Evolutionary conservation across 2,797 vertebrate genomes (phyloP).

Genomic region (Australoheros facetus): DNA sequence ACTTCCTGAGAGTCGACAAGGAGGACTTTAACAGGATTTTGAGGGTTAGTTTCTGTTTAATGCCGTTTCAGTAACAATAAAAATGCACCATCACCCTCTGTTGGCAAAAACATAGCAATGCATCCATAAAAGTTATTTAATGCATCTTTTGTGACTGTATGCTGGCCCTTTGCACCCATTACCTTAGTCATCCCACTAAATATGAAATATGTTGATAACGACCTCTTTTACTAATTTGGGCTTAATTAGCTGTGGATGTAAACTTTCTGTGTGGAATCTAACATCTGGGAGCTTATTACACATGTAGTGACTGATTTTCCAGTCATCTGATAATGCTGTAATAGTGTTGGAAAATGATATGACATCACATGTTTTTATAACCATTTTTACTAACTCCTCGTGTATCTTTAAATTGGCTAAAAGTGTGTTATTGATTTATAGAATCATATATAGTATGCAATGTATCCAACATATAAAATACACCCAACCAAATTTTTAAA

Average conservation of each 20-base stretch:
- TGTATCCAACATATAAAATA: neutral
- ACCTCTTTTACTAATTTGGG: neutral
- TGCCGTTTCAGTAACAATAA: neutral
- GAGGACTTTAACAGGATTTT: slow-evolving; percentile 98
- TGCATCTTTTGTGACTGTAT: neutral
- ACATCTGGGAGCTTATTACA: neutral
- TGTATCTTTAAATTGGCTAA: neutral
- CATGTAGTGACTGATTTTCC: neutral
- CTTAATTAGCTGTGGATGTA: slow-evolving; percentile 16
- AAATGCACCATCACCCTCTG: slow-evolving; percentile 66
- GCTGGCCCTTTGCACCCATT: neutral
- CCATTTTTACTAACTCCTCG: neutral
- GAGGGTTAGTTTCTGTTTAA: slow-evolving; percentile 82
- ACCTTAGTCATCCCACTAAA: slow-evolving; percentile 10
- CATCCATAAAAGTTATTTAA: slow-evolving; percentile 22
- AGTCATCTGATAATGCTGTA: neutral
- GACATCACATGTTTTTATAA: neutral
- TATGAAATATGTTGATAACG: slow-evolving; percentile 21
- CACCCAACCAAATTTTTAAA: neutral
- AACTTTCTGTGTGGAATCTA: slow-evolving; percentile 8
- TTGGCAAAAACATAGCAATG: slow-evolving; percentile 52
- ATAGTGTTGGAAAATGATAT: neutral
- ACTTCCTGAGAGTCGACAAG: slow-evolving; percentile 97
- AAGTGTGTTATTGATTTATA: neutral
- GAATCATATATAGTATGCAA: neutral